These are phyloP conservation scores for Lepilemur ruficaudatus DNA, from an alignment of 2,797 vertebrate genomes.

Conservation along the genomic window DNA sequence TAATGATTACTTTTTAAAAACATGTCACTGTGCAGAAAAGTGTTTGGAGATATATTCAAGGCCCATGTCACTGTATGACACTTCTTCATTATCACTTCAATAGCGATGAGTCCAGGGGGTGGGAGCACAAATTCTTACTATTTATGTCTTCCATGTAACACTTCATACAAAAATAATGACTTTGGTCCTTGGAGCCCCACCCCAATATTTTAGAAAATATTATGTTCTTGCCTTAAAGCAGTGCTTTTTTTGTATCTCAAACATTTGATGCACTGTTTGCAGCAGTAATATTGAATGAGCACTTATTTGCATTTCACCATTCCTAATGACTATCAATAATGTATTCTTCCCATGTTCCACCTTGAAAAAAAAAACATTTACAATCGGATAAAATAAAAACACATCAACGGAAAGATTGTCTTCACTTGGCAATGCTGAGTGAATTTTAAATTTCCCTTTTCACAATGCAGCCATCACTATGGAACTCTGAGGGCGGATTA, in stretches of 20 bases:
- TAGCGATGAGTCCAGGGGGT: conserved; percentile 58
- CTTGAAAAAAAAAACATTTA: conserved; percentile 49
- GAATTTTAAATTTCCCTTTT: conserved; percentile 89
- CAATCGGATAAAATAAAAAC: conserved; percentile 76
- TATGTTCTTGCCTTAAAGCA: conserved; percentile 69
- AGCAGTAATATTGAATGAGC: conserved; percentile 18
- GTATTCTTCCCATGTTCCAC: conserved; percentile 34
- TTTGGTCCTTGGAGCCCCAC: conserved; percentile 72
- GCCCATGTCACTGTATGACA: conserved; percentile 57
- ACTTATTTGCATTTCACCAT: conserved; percentile 50
- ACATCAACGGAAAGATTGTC: conserved; percentile 64
- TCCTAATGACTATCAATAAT: conserved; percentile 73
- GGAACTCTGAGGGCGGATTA: conserved; percentile 92
- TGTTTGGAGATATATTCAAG: conserved; percentile 72
- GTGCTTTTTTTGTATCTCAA: conserved; percentile 72
- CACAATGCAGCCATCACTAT: conserved; percentile 85
- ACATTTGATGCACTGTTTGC: conserved; percentile 75
- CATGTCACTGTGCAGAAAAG: conserved; percentile 68
- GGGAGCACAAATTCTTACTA: conserved; percentile 54
- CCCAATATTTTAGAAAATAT: conserved; percentile 73
- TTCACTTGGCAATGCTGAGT: conserved; percentile 64
- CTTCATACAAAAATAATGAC: conserved; percentile 52
- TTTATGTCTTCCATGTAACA: conserved; percentile 50
- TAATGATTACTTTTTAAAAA: conserved; percentile 80
- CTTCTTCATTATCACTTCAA: conserved; percentile 83